These are phyloP conservation scores for Microtus richardsoni DNA, from an alignment of 2,113 vertebrate genomes.

Conservation along the genomic window DNA sequence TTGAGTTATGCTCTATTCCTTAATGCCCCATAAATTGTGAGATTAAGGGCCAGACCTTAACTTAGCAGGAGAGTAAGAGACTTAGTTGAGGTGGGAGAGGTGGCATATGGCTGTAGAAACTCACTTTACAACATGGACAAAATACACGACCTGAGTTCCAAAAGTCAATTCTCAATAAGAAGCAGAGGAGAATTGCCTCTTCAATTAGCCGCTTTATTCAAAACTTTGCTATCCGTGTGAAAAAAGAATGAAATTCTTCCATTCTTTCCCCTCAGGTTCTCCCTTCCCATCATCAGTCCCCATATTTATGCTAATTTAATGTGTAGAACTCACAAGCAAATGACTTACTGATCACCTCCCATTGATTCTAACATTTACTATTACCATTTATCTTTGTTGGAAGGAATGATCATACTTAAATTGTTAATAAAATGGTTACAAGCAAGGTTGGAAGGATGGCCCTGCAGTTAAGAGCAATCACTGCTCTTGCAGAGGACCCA, in stretches of 20 bases:
- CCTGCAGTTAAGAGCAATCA: background rate
- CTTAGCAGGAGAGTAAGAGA: background rate
- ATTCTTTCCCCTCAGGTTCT: background rate
- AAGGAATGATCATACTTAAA: constrained; percentile 14
- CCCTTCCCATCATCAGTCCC: background rate
- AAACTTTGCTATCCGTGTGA: background rate
- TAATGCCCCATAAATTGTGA: background rate
- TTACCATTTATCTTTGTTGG: background rate
- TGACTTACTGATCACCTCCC: background rate
- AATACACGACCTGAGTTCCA: background rate
- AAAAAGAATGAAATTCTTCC: background rate
- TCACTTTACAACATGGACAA: background rate
- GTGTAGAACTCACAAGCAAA: background rate
- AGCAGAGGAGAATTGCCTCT: background rate
- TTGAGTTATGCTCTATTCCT: background rate
- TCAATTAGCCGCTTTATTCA: background rate
- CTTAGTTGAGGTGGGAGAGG: background rate
- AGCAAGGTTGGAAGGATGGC: background rate
- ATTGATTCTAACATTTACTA: background rate
- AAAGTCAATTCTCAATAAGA: background rate
- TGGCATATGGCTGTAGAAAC: background rate
- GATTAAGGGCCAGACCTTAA: background rate
- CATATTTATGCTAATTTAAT: background rate
- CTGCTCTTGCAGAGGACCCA: background rate
- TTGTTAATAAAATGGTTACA: background rate